Base-by-base conservation (phyloP, 2,113 vertebrate genomes). In the Rhinichthys klamathensis region DNA sequence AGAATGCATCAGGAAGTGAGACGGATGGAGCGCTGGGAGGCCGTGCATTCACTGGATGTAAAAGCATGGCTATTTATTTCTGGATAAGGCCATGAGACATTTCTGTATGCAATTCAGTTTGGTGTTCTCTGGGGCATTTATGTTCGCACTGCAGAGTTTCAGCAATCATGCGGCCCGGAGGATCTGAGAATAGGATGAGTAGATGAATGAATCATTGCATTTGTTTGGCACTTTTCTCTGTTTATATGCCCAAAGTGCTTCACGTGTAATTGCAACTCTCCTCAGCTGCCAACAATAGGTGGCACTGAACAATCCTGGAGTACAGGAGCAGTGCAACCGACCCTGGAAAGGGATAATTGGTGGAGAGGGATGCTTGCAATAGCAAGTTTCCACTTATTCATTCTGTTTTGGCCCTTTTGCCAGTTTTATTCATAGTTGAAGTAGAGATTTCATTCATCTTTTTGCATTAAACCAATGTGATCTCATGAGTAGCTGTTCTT, bases 91-190 rank as follows among this genome's bases (percentile, higher is more conserved):
- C 5, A 6, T 58, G 82, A 30, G 18, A 81, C 79, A 46, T 49
- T 80, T 67, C 58, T 65, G 16, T 80, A 65, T 86, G 67, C 54
- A 67, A 76, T 86, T 73, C 69, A 63, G 61, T 46, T 81, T 44
- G 25, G 25, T 21, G 41, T 65, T 51, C 79, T 67, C 61, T 12
- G 79, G 61, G 61, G 61, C 61, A 51, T 69, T 81, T 49, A 69
- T 32, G 79, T 32, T 51, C n/a, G 11, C 13, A 32, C 44, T 13
- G 18, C 41, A 67, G 41, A 51, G 38, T 80, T 80, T 81, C 41
- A 76, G 38, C 44, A 81, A 67, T 81, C 41, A 32, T 6, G 79
- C 61, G 44, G 44, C 11, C 79, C 18, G 2, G 7, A 63, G 16
- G 38, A 81, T 81, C 41, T 67, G 79, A 27, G 60, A 60, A 79